Conservation (phyloP, 1,140 invertebrate species). For the Sycophaga agraensis region DNA sequence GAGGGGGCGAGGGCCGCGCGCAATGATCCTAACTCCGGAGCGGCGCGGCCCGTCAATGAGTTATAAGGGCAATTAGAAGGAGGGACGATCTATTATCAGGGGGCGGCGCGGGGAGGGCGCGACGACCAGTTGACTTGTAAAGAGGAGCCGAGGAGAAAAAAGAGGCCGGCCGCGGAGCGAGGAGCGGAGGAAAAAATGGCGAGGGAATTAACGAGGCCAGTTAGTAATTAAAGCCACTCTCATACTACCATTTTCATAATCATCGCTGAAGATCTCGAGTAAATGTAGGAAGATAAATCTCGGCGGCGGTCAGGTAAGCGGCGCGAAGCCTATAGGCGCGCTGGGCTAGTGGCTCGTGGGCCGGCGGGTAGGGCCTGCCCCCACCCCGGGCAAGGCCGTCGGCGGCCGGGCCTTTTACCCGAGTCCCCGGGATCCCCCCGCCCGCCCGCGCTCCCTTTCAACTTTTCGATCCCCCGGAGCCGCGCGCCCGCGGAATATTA, state of each 20-base stretch:
- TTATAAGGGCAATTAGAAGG: constrained; percentile 26
- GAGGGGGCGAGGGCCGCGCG: neutral
- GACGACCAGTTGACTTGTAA: neutral
- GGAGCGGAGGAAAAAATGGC: constrained; percentile 3
- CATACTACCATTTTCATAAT: constrained; percentile 26
- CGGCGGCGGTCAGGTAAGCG: constrained; percentile 14
- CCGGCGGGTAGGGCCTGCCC: no score
- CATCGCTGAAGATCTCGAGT: constrained; percentile 25
- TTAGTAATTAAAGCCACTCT: constrained; percentile 30
- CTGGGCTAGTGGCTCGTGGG: no score
- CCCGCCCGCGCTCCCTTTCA: no score
- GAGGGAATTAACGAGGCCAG: constrained; percentile 28
- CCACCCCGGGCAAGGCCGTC: no score
- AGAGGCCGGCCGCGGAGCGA: neutral
- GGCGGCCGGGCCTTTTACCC: no score
- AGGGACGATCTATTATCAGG: constrained; percentile 29
- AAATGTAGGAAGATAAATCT: constrained; percentile 30
- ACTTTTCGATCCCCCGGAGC: neutral
- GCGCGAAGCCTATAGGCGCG: constrained; percentile 6
- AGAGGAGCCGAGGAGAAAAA: neutral
- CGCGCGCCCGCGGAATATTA: constrained; percentile 10
- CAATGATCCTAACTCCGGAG: constrained; percentile 6
- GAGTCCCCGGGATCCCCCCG: no score
- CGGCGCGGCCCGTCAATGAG: constrained; percentile 13
- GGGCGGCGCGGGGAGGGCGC: neutral